Evolutionary conservation across 1,140 invertebrate genomes (phyloP).

Genomic region (Chlorops oryzae): DNA sequence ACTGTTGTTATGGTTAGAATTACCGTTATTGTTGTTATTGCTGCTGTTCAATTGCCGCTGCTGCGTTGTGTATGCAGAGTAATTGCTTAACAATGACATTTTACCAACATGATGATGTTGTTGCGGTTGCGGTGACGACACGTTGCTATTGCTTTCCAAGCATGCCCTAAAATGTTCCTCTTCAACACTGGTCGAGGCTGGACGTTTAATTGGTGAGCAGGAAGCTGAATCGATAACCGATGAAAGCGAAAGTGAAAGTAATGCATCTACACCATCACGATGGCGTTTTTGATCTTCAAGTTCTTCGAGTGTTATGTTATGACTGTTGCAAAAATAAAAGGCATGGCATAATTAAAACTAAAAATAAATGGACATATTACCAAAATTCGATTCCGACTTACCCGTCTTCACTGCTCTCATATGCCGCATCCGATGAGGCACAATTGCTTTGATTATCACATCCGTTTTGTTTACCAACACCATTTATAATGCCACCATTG

Average conservation of each 20-base stretch:
- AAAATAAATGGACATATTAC: not conserved
- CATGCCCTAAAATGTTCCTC: constrained; percentile 30
- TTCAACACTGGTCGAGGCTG: constrained; percentile 36
- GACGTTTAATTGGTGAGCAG: constrained; percentile 42
- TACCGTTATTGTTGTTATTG: constrained; percentile 25
- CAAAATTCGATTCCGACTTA: constrained; percentile 27
- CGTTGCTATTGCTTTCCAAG: constrained; percentile 15
- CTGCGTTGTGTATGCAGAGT: constrained; percentile 22
- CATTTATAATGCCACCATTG: constrained; percentile 14
- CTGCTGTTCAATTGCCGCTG: constrained; percentile 20
- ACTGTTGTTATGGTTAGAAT: constrained; percentile 1
- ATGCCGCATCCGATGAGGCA: constrained; percentile 50
- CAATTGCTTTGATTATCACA: constrained; percentile 40
- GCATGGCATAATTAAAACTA: not conserved
- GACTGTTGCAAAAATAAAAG: constrained; percentile 17
- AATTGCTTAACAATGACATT: constrained; percentile 37
- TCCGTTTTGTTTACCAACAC: constrained; percentile 10
- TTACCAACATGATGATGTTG: constrained; percentile 19
- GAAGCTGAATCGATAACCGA: constrained; percentile 33
- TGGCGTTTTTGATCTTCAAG: constrained; percentile 69
- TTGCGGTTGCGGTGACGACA: constrained; percentile 7
- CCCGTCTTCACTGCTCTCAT: constrained; percentile 53
- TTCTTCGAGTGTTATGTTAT: constrained; percentile 48
- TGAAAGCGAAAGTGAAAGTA: constrained; percentile 51
- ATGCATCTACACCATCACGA: constrained; percentile 70